Evolutionary conservation across 2,888 invertebrate species (phyloP), one percentile per base, ranked within the genome.

Genomic region (Thelaira solivaga): DNA sequence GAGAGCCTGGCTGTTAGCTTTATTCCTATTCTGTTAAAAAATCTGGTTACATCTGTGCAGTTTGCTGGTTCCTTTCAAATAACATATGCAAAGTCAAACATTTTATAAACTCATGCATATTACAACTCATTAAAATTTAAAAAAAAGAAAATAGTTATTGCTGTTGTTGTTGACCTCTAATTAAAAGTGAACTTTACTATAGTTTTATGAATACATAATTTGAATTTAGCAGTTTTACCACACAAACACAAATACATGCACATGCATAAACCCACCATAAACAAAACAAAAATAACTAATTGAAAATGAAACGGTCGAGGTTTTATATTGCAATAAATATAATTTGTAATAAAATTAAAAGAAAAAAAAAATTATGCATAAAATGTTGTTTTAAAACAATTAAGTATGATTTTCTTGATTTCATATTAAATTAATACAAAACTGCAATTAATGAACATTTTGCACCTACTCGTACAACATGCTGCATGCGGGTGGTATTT

Each of bases 111-210:
- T 36, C 31, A 13, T 24, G 13, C 39, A 57, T 20, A 39, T 53
- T 36, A 1, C 0, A 57, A 22, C 39, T 57, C 26, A 39, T 59
- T 57, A 49, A 5, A 47, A 55, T n/a, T 39, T 49, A 29, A 20
- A 16, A 1, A 24, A 29, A 39, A 65, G 41, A 18, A 34, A 26
- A 29, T 51, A 72, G 26, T 47, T 55, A 43, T 31, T 67, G 29
- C 51, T 29, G 29, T 29, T 43, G 22, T 34, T 59, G 55, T 67
- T 76, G 43, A 72, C 61, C 76, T 72, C 61, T 67, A 72, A 77
- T 77, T 77, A 72, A 72, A 72, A 57, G 47, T 62, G 13, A 72
- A 57, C 36, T 72, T 49, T 55, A 24, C 53, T 41, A 41, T 4
- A 64, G 22, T 16, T 69, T 59, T 7, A 22, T 3, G 34, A 31